A percentile compares a stretch with the other conserved stretches of the same genome.
Conservation (phyloP, 2,888 invertebrate genomes). For the Cosmia trapezina region DNA sequence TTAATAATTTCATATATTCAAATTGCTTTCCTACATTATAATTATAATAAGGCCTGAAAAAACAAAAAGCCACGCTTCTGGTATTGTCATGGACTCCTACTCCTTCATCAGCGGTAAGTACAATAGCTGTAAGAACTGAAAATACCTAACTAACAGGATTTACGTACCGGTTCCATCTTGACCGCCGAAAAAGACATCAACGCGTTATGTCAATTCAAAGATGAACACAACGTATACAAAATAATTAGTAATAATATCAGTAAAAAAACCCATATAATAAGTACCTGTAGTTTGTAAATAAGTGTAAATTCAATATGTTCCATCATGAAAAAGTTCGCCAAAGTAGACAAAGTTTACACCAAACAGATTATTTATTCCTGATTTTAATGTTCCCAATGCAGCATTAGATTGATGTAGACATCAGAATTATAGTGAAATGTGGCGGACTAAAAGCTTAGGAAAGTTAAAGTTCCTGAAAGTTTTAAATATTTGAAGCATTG, state of each 20-base stretch:
- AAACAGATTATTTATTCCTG: not conserved
- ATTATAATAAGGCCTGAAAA: too few relatives aligned
- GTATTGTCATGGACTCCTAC: slow-evolving; percentile 76
- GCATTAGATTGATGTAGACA: not conserved
- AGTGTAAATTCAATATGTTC: slow-evolving; percentile 7
- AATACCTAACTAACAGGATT: slow-evolving; percentile 38
- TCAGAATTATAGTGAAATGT: slow-evolving; percentile 7
- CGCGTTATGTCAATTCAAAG: slow-evolving; percentile 60
- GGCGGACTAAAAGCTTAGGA: slow-evolving; percentile 2
- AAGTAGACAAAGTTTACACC: not conserved
- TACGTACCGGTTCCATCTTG: slow-evolving; percentile 22
- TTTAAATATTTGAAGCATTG: not conserved
- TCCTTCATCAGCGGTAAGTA: slow-evolving; percentile 84
- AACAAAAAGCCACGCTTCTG: too few relatives aligned
- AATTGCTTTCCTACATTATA: too few relatives aligned
- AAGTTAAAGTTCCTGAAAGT: not conserved
- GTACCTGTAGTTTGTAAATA: not conserved
- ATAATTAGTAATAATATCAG: slow-evolving; percentile 11
- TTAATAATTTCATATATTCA: too few relatives aligned
- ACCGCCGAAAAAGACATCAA: slow-evolving; percentile 73
- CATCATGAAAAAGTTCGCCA: not conserved
- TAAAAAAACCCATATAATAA: not conserved
- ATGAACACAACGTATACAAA: slow-evolving; percentile 3
- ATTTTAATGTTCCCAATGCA: slow-evolving; percentile 1
- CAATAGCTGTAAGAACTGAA: slow-evolving; percentile 46